Conservation (phyloP, 2,113 vertebrate species). For the Clupea harengus region DNA sequence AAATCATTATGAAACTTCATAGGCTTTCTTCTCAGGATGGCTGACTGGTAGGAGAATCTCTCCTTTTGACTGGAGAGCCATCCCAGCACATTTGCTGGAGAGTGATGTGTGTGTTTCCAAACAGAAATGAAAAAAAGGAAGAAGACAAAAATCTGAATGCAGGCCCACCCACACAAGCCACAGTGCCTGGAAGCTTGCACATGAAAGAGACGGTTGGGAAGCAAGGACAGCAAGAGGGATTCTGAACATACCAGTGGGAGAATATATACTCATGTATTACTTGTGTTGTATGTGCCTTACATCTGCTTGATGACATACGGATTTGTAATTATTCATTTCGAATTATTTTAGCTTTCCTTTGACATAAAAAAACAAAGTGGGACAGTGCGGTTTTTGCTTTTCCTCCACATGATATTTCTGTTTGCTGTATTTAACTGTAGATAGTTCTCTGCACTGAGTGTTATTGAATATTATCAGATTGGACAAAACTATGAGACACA, state of each 20-base stretch:
- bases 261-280: not conserved
- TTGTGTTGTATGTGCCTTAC: not conserved
- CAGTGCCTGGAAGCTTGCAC: not conserved
- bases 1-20: not conserved
- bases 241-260: not conserved
- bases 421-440: not conserved
- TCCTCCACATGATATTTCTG: not conserved
- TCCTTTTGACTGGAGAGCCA: not conserved
- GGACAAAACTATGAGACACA: not conserved
- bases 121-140: not conserved
- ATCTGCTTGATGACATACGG: not conserved
- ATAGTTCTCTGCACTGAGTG: not conserved
- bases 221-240: not conserved
- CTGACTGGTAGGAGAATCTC: not conserved
- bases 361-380: not conserved
- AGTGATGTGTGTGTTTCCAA: not conserved
- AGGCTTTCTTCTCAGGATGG: not conserved
- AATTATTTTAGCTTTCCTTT: not conserved
- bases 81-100: not conserved
- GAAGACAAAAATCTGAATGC: not conserved
- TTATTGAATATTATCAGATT: not conserved
- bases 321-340: not conserved
- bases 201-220: not conserved
- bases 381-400: not conserved
- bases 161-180: constrained; percentile 6